Conservation (phyloP, 2,888 invertebrate genomes). For the Perizoma flavofasciatum region DNA sequence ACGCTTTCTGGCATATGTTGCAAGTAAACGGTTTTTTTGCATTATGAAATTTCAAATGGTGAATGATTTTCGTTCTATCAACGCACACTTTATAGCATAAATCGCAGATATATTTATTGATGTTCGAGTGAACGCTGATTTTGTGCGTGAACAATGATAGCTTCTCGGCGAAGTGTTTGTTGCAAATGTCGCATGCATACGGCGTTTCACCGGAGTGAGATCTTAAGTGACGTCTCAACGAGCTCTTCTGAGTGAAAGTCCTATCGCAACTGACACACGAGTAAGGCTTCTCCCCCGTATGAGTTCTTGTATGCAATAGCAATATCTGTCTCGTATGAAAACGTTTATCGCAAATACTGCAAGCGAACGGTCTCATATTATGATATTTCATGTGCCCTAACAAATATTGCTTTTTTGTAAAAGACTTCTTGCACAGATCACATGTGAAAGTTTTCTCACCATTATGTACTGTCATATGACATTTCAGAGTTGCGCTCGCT, state of each 20-base stretch:
- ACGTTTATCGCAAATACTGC: not conserved
- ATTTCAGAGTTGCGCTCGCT: not conserved
- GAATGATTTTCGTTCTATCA: constrained; percentile 7
- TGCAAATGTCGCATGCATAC: not conserved
- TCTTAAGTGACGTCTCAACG: constrained; percentile 2
- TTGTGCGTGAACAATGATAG: not conserved
- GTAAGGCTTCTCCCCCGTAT: constrained; percentile 28
- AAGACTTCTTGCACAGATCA: constrained; percentile 2
- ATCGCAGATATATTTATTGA: constrained; percentile 1
- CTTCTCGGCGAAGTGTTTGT: constrained; percentile 1
- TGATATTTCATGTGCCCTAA: not conserved
- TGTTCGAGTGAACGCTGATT: not conserved
- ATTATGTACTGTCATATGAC: not conserved
- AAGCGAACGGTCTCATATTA: not conserved
- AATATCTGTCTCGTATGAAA: not conserved
- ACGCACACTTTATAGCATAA: constrained; percentile 3
- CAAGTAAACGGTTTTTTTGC: constrained; percentile 32
- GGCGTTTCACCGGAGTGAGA: not conserved
- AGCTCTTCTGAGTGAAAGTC: constrained; percentile 15
- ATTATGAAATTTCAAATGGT: constrained; percentile 30
- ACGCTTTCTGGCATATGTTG: constrained; percentile 17
- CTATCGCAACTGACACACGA: constrained; percentile 26
- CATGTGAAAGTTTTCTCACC: constrained; percentile 3
- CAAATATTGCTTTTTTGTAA: not conserved
- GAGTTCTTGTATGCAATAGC: constrained; percentile 7